phyloP scores from a whole-genome alignment of 2,797 vertebrate species.

The Thripadectes ignobilis region DNA sequence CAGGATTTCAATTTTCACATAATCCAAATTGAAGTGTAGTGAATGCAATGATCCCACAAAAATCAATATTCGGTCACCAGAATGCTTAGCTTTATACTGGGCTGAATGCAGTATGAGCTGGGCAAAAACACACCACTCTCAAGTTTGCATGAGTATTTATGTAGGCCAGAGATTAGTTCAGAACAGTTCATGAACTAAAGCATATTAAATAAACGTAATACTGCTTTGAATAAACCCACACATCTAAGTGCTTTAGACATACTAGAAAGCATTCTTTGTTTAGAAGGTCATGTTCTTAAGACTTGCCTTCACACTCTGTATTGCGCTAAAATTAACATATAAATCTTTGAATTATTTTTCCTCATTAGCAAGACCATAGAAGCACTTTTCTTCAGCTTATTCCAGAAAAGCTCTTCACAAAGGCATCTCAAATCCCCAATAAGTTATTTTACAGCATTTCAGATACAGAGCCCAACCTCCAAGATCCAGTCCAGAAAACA shows the following conservation, averaged over 20 bases:
- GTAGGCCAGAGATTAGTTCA: background rate
- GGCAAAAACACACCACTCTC: background rate
- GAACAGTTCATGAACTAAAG: background rate
- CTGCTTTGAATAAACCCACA: background rate
- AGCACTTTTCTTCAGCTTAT: background rate
- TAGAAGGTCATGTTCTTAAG: background rate
- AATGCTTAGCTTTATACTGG: background rate
- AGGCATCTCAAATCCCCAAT: background rate
- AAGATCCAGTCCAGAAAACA: background rate
- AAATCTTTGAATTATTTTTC: background rate
- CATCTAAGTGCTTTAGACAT: background rate
- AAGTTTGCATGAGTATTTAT: background rate
- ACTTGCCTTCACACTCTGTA: background rate
- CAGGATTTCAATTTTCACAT: background rate
- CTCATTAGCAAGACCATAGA: background rate
- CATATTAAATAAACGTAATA: background rate
- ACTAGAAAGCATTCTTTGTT: background rate
- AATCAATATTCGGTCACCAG: constrained; percentile 17
- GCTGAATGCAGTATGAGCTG: background rate
- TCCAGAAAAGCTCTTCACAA: background rate
- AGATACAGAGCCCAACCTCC: background rate
- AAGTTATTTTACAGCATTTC: background rate
- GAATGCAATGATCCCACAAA: background rate
- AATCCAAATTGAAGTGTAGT: background rate
- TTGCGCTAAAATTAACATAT: background rate